Evolutionary conservation across 2,113 vertebrate genomes (phyloP).

Genomic region (Zosterops lateralis): DNA sequence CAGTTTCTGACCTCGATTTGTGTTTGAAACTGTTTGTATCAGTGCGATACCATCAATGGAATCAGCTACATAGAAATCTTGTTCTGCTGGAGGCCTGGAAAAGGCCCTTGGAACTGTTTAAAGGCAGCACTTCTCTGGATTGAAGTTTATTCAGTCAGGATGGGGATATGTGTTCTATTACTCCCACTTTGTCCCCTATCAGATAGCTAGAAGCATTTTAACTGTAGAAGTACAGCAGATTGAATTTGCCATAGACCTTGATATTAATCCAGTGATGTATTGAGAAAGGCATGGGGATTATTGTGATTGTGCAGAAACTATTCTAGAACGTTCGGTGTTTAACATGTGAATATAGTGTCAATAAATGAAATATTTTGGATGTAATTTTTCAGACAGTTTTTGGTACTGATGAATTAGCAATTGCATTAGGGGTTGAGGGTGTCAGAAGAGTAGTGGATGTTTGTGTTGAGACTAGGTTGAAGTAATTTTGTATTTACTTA

Average conservation of each 20-base stretch:
- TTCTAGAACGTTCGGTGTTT: background rate
- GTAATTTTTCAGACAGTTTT: background rate
- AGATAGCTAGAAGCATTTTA: background rate
- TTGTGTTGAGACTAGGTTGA: background rate
- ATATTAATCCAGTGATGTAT: background rate
- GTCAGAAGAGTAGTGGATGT: background rate
- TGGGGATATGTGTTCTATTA: accelerated
- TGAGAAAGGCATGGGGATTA: background rate
- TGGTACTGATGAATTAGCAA: background rate
- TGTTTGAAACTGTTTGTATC: background rate
- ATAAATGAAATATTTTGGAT: background rate
- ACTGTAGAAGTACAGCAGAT: background rate
- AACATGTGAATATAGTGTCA: background rate
- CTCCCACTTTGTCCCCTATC: background rate
- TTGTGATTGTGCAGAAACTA: background rate
- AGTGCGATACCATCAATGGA: background rate
- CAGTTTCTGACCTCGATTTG: background rate
- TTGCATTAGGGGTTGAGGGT: accelerated
- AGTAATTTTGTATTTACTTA: background rate
- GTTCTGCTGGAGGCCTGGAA: background rate
- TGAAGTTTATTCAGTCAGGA: background rate
- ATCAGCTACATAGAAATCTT: background rate
- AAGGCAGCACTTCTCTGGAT: background rate
- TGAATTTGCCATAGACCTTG: background rate
- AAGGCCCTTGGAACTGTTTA: background rate